These are phyloP conservation scores for Drosophila dives DNA, from an alignment of 2,888 invertebrate genomes.

Conservation along the genomic window DNA sequence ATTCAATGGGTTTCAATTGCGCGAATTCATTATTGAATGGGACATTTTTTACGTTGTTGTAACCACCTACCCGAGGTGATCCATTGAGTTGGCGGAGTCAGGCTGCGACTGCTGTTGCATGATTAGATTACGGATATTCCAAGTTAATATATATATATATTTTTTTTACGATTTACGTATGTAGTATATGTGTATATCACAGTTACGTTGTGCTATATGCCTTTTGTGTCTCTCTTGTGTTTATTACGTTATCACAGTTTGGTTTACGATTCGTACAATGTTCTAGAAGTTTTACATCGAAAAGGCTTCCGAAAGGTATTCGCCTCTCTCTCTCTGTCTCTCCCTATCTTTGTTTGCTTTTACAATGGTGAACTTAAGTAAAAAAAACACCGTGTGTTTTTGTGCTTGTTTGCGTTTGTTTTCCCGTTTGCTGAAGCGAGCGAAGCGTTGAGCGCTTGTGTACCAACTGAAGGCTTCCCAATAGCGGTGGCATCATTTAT, in stretches of 20 bases:
- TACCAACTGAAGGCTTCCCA: constrained; percentile 65
- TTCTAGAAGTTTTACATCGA: constrained; percentile 69
- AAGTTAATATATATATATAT: constrained; percentile 14
- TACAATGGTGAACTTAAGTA: constrained; percentile 26
- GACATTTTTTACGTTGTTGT: constrained; percentile 5
- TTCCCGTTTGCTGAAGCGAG: constrained; percentile 46
- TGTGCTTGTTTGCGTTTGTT: constrained; percentile 36
- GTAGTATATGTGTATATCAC: constrained; percentile 39
- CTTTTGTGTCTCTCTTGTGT: constrained; percentile 26
- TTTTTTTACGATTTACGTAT: constrained; percentile 4
- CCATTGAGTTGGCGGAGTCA: constrained; percentile 23
- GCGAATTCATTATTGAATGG: neutral
- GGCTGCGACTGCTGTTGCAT: constrained; percentile 31
- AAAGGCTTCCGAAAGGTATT: constrained; percentile 47
- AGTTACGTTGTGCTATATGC: constrained; percentile 44
- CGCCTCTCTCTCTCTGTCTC: constrained; percentile 19
- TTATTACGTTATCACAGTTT: constrained; percentile 67
- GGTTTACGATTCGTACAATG: constrained; percentile 49
- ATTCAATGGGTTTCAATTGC: constrained; percentile 11
- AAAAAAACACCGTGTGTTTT: constrained; percentile 1
- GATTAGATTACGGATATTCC: constrained; percentile 16
- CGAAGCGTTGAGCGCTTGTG: constrained; percentile 69
- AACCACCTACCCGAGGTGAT: constrained; percentile 46
- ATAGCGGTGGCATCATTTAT: constrained; percentile 68
- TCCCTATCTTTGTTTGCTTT: constrained; percentile 29